Conservation (phyloP, 1,140 invertebrate genomes). For the Zaprionus capensis region DNA sequence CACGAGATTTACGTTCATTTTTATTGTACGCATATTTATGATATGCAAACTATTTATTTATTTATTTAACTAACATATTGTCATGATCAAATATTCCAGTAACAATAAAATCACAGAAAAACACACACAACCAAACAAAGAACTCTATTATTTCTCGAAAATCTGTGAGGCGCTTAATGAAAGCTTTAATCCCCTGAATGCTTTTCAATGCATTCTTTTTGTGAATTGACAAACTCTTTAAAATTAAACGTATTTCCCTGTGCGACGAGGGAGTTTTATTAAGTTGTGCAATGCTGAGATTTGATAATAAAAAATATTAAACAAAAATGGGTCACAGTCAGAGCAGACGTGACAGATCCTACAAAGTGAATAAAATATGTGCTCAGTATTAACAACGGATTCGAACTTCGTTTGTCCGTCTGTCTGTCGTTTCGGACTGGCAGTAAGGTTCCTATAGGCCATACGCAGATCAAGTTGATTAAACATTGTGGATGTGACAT, state of each 20-base stretch:
- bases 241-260: constrained; percentile 4
- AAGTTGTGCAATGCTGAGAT: background rate
- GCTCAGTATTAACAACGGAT: no score
- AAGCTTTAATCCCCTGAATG: constrained; percentile 12
- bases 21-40: constrained; percentile 54
- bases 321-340: no score
- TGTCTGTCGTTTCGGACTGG: no score
- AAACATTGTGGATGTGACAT: no score
- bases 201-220: constrained; percentile 3
- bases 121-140: constrained; percentile 18
- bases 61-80: constrained; percentile 82
- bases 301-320: no score
- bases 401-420: no score
- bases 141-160: constrained; percentile 24
- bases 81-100: constrained; percentile 62
- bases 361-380: no score
- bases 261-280: background rate
- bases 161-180: constrained; percentile 22
- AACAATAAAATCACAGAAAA: constrained; percentile 64
- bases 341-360: no score
- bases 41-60: constrained; percentile 74
- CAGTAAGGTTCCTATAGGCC: no score
- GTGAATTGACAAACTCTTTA: constrained; percentile 23
- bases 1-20: constrained; percentile 53
- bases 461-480: no score